These are phyloP conservation scores for Odontamblyopus rebecca DNA, from an alignment of 2,797 vertebrate species.

Conservation along the genomic window DNA sequence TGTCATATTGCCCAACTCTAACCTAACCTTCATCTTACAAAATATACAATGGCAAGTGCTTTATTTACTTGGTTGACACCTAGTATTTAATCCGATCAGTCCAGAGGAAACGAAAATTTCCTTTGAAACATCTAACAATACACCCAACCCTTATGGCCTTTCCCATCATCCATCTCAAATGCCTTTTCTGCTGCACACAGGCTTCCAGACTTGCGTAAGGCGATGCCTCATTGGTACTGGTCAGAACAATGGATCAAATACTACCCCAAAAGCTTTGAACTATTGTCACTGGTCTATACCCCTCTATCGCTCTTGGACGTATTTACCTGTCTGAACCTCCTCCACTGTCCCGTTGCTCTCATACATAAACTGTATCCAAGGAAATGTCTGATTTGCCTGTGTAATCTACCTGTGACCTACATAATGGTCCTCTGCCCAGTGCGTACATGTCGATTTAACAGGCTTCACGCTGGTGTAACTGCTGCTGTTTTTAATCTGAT, in stretches of 20 bases:
- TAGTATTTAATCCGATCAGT: conserved; percentile 18
- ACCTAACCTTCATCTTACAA: neutral
- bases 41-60: neutral
- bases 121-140: conserved; percentile 21
- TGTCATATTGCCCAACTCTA: no score
- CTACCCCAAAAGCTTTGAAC: conserved; percentile 73
- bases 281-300: conserved; percentile 67
- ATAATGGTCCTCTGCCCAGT: conserved; percentile 28
- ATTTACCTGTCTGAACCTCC: conserved; percentile 40
- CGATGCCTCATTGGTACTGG: conserved; percentile 74
- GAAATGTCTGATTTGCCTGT: conserved; percentile 39
- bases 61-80: neutral
- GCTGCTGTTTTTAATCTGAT: conserved; percentile 51
- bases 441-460: conserved; percentile 36
- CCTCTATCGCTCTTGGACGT: conserved; percentile 55
- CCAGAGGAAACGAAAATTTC: conserved; percentile 27
- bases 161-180: conserved; percentile 70
- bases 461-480: conserved; percentile 22
- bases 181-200: conserved; percentile 62
- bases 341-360: conserved; percentile 29
- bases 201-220: conserved; percentile 72
- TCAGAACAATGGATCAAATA: conserved; percentile 80
- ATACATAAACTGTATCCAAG: conserved; percentile 63
- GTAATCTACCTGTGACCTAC: conserved; percentile 46
- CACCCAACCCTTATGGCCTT: conserved; percentile 40